Evolutionary conservation across 1,140 invertebrate species (phyloP).

Genomic region (Anadara kagoshimensis): DNA sequence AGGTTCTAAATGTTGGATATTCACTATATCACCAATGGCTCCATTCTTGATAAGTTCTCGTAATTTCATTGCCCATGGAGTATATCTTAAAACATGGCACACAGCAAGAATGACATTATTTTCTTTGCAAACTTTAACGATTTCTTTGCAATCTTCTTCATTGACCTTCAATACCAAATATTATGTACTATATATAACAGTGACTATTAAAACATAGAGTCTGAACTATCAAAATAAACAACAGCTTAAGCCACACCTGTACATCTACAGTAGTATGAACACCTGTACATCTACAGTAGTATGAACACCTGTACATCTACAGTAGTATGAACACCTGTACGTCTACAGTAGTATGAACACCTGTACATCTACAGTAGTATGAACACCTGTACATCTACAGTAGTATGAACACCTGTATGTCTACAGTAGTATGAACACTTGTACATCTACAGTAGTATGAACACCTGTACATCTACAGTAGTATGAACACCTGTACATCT

Average conservation of each 20-base stretch:
- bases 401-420: too few species aligned
- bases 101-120: constrained; percentile 73
- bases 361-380: too few species aligned
- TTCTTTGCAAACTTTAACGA: constrained; percentile 68
- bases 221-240: neutral
- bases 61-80: constrained; percentile 68
- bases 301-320: neutral
- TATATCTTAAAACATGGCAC: constrained; percentile 75
- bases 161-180: constrained; percentile 56
- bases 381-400: too few species aligned
- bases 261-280: neutral
- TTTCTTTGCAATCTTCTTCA: constrained; percentile 73
- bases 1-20: constrained; percentile 75
- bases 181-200: neutral
- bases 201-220: neutral
- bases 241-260: neutral
- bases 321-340: too few species aligned
- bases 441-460: too few species aligned
- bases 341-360: too few species aligned
- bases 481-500: too few species aligned
- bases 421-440: too few species aligned
- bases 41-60: constrained; percentile 73
- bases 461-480: too few species aligned
- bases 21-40: constrained; percentile 73
- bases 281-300: neutral